Percentiles rank a stretch among this genome's conserved stretches.
These are phyloP conservation scores for Parauchenoglanis ngamensis DNA, from an alignment of 2,797 vertebrate genomes.

Conservation along the genomic window DNA sequence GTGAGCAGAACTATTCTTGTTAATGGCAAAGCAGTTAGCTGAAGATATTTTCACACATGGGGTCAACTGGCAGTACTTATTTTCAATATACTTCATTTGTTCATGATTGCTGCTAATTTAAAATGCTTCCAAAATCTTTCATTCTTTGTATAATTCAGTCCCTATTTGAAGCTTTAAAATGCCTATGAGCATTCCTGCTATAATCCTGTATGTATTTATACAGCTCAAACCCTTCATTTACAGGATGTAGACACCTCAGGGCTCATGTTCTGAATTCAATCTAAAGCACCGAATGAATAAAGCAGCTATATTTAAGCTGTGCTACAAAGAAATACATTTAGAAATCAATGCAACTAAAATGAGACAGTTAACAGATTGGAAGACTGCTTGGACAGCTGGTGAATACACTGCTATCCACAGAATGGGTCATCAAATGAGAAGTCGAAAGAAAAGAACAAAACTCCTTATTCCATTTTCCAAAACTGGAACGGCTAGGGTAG, in stretches of 20 bases:
- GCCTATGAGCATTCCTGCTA: not conserved
- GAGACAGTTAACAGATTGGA: constrained; percentile 20
- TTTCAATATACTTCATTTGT: not conserved
- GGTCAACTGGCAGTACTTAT: not conserved
- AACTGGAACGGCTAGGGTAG: not conserved
- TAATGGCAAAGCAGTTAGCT: not conserved
- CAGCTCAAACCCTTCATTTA: not conserved
- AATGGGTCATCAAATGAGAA: not conserved
- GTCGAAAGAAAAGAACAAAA: not conserved
- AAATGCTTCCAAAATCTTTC: not conserved
- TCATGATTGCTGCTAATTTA: not conserved
- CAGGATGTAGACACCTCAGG: not conserved
- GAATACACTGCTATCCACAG: constrained; percentile 5
- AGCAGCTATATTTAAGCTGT: not conserved
- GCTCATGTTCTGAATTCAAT: not conserved
- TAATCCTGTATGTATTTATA: not conserved
- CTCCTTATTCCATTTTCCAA: not conserved
- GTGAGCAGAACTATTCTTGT: not conserved
- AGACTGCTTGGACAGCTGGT: constrained; percentile 14
- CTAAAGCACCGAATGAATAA: not conserved
- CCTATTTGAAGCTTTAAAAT: not conserved
- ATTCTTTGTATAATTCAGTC: too few relatives aligned
- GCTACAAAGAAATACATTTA: constrained; percentile 1
- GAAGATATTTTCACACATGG: not conserved
- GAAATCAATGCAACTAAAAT: constrained; percentile 14